Evolutionary conservation across 2,888 invertebrate species (phyloP).

Genomic region (Nycteola revayana): DNA sequence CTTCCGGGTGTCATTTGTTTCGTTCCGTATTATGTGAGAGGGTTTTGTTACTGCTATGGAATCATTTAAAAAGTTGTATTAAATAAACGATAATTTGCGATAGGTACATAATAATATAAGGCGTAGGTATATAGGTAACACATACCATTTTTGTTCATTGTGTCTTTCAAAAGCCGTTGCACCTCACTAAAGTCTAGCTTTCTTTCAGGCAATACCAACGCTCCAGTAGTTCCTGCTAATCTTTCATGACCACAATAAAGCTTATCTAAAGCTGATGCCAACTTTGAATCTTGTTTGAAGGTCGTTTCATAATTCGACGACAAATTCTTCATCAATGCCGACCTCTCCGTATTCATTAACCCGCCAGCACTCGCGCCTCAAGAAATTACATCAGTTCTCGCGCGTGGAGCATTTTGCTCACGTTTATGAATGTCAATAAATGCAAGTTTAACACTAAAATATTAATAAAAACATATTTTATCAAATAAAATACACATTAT

Average conservation of each 20-base stretch:
- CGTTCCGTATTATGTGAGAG: slow-evolving; percentile 34
- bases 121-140: too few species aligned
- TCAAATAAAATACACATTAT: too few species aligned
- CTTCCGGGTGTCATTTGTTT: slow-evolving; percentile 45
- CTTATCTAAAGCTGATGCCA: slow-evolving; percentile 64
- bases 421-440: too few species aligned
- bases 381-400: too few species aligned
- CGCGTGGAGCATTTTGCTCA: too few species aligned
- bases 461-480: too few species aligned
- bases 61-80: background rate
- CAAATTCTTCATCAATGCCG: slow-evolving; percentile 50
- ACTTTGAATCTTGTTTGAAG: slow-evolving; percentile 63
- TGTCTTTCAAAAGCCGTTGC: slow-evolving; percentile 47
- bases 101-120: too few species aligned
- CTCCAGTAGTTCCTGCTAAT: slow-evolving; percentile 17
- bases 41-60: slow-evolving; percentile 31
- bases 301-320: slow-evolving; percentile 37
- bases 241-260: slow-evolving; percentile 41
- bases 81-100: too few species aligned
- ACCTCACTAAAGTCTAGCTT: slow-evolving; percentile 65
- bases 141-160: slow-evolving; percentile 32
- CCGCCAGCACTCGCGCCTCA: too few species aligned
- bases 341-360: slow-evolving; percentile 61
- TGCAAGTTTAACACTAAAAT: too few species aligned
- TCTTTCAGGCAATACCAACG: slow-evolving; percentile 53